Evolutionary conservation across 1,140 invertebrate species (phyloP).

Genomic region (Eumeta japonica): DNA sequence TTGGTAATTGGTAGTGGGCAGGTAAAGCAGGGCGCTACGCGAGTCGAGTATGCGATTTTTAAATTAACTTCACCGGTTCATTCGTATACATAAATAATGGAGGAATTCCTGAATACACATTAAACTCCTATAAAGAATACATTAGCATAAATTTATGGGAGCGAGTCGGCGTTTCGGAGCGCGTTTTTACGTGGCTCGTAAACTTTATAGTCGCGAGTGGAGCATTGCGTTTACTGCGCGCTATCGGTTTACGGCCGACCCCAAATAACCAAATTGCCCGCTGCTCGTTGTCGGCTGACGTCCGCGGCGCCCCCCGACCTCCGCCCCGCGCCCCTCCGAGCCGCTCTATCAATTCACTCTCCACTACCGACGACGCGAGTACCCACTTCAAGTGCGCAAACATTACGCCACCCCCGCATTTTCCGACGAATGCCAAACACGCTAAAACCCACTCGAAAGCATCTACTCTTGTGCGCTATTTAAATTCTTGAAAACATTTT

Average conservation of each 20-base stretch:
- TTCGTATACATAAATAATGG: conserved; percentile 56
- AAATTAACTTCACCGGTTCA: conserved; percentile 55
- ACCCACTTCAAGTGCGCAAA: conserved; percentile 11
- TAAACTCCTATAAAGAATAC: conserved; percentile 58
- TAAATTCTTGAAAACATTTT: no score
- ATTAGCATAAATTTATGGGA: conserved; percentile 58
- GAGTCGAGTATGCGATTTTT: conserved; percentile 50
- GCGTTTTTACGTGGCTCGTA: conserved; percentile 57
- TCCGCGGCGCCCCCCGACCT: conserved; percentile 12
- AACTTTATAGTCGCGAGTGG: conserved; percentile 56
- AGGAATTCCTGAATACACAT: conserved; percentile 57
- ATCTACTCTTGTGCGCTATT: no score
- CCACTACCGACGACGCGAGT: no score
- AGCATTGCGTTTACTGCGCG: conserved; percentile 54
- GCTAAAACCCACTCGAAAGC: no score
- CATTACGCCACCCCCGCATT: conserved; percentile 17
- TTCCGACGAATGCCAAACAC: no score
- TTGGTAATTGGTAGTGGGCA: conserved; percentile 31
- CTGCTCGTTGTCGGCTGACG: conserved; percentile 30
- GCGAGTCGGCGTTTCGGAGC: conserved; percentile 49
- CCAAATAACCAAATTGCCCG: conserved; percentile 52
- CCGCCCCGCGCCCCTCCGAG: conserved; percentile 6
- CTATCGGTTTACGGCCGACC: conserved; percentile 52
- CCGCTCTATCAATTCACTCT: conserved; percentile 4
- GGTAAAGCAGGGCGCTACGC: conserved; percentile 38